A percentile compares a stretch with the other conserved stretches of the same genome.
These are phyloP conservation scores for Zoanthus solanderi DNA, from an alignment of 92 coral and sea anemone species.

Conservation along the genomic window DNA sequence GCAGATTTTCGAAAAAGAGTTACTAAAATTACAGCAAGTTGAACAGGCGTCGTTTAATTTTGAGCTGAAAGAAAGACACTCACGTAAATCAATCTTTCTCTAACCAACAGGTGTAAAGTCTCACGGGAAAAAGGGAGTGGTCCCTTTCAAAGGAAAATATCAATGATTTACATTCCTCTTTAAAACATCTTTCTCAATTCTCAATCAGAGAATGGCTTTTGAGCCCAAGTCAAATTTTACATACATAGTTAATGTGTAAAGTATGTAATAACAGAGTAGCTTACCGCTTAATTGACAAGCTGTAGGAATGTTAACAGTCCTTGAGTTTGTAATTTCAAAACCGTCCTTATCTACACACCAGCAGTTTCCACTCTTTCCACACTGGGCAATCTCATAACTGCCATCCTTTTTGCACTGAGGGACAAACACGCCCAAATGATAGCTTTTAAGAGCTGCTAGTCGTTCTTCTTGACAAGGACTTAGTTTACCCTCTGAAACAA, in stretches of 20 bases:
- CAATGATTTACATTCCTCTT: not conserved
- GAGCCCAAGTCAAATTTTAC: not conserved
- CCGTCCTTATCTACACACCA: slow-evolving; percentile 84
- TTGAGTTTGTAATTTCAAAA: slow-evolving; percentile 44
- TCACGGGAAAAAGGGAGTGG: not conserved
- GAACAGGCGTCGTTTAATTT: not conserved
- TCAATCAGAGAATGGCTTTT: not conserved
- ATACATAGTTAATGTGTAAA: too few relatives aligned
- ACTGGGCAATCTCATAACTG: slow-evolving; percentile 78
- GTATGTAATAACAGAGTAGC: not conserved
- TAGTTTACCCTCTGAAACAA: slow-evolving; percentile 66
- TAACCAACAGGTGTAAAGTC: too few relatives aligned
- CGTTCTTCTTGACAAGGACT: slow-evolving; percentile 75
- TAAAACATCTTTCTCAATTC: not conserved
- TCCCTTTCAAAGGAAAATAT: not conserved
- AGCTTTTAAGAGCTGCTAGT: slow-evolving; percentile 46
- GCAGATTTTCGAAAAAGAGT: too few relatives aligned
- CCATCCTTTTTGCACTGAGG: slow-evolving; percentile 82
- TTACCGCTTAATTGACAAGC: slow-evolving; percentile 72
- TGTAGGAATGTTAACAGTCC: slow-evolving; percentile 61
- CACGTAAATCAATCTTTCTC: not conserved
- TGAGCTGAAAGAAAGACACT: not conserved
- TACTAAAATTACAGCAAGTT: too few relatives aligned
- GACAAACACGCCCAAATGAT: slow-evolving; percentile 63
- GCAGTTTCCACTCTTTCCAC: slow-evolving; percentile 74